Conservation (phyloP, 1,140 invertebrate genomes). For the Chrysomallon squamiferum region DNA sequence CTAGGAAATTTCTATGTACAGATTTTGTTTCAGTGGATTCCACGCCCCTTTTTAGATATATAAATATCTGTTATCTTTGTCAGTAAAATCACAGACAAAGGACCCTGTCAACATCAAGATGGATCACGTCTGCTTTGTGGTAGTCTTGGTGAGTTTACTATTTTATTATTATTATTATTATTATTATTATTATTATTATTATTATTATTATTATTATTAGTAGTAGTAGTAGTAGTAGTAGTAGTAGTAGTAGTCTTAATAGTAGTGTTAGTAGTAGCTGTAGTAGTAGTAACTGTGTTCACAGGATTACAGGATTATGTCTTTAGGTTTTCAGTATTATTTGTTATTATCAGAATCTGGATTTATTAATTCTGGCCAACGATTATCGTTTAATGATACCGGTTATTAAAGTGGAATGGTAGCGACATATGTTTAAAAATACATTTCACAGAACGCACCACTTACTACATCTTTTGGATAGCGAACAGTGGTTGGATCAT, state of each 20-base stretch:
- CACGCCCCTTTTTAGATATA: too few species aligned
- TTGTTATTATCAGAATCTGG: neutral
- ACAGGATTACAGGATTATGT: neutral
- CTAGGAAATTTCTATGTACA: too few species aligned
- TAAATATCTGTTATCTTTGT: too few species aligned
- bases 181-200: neutral
- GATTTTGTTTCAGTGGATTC: too few species aligned
- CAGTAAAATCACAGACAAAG: too few species aligned
- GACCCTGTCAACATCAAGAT: too few species aligned
- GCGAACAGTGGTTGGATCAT: too few species aligned
- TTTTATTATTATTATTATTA: neutral
- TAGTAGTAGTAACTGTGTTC: too few species aligned
- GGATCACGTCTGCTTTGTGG: too few species aligned
- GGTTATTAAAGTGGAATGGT: neutral
- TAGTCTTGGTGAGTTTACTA: too few species aligned
- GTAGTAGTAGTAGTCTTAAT: constrained; percentile 1
- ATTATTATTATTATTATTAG: neutral
- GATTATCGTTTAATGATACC: neutral
- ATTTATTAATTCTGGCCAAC: neutral
- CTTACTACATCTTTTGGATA: neutral
- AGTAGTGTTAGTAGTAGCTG: constrained; percentile 1
- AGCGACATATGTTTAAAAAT: neutral
- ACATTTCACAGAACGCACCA: neutral
- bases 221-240: constrained; percentile 1
- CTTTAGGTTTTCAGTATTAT: neutral